Evolutionary conservation across 2,888 invertebrate species (phyloP), one percentile per base, ranked within the genome.

Genomic region (Lysandra bellargus): DNA sequence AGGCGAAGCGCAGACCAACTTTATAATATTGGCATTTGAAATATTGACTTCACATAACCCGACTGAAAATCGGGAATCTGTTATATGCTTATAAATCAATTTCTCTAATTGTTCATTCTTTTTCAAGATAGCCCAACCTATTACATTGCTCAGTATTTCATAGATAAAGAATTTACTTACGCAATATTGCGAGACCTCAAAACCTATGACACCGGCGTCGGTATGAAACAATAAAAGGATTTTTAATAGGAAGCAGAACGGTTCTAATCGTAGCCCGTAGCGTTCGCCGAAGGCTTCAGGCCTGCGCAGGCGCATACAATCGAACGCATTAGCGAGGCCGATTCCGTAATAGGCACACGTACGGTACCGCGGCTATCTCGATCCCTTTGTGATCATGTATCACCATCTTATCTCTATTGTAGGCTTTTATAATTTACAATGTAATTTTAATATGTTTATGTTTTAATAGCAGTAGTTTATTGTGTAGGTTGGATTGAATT

Each of bases 311-410:
- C 75, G 75, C 80, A 80, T 81, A 83, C 83, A 84, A 84, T 83
- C 82, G 83, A 80, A 82, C 82, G 80, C 80, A 82, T 82, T 82
- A 80, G 73, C 78, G 61, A 77, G 81, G 79, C 84, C 83, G 84
- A 86, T 85, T 86, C 85, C 81, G 82, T 83, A 86, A 85, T 84
- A 85, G 84, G 82, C 82, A 84, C 85, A 85, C 85, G 84, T 85
- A 82, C 82, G 72, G 78, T 75, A 79, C 75, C 49, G 75, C 75
- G 81, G 77, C 80, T 81, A 80, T 82, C 81, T 78, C 79, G 80
- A 81, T 79, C 80, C 79, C 82, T 81, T 81, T 81, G 80, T 81
- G 80, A 79, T 80, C 80, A 79, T 79, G 78, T 80, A 80, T 80
- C 82, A 79, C 73, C 76, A 82, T 81, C 81, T 80, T 78, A 81